A percentile compares a stretch with the other conserved stretches of the same genome.
Evolutionary conservation across 1,140 invertebrate genomes (phyloP).

Genomic region (roundworm (Caenorhabditis elegans)): DNA sequence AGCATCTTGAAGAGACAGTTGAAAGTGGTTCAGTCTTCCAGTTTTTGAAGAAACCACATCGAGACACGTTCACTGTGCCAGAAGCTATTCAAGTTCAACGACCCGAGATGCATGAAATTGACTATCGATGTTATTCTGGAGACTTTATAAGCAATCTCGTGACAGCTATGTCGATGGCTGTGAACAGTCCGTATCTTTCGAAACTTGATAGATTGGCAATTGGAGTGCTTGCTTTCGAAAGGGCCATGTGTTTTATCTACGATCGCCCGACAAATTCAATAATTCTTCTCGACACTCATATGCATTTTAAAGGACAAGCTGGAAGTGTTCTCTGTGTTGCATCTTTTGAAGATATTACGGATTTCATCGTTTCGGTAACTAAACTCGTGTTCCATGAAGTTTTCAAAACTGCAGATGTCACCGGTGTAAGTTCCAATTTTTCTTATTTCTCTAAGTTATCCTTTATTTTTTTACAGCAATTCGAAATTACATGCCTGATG

Average conservation of each 20-base stretch:
- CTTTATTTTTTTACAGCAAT: neutral
- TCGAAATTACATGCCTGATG: conserved; percentile 23
- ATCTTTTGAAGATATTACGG: conserved; percentile 8
- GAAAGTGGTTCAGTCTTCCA: neutral
- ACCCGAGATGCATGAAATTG: neutral
- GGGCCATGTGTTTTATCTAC: conserved; percentile 14
- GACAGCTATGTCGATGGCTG: neutral
- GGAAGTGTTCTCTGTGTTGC: conserved; percentile 12
- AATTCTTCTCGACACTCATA: conserved; percentile 8
- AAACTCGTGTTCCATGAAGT: conserved; percentile 19
- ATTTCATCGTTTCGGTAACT: neutral
- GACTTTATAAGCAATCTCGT: conserved; percentile 8
- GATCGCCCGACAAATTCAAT: conserved; percentile 2
- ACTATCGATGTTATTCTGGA: conserved; percentile 11
- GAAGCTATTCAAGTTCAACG: neutral
- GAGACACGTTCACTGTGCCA: neutral
- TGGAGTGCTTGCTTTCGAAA: conserved; percentile 3
- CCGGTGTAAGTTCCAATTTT: neutral
- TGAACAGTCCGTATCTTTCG: neutral
- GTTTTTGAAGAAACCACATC: neutral
- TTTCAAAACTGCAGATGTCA: neutral
- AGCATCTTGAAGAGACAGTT: neutral
- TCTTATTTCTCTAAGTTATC: neutral
- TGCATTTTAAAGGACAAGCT: conserved; percentile 17
- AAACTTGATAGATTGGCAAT: neutral